phyloP scores from a whole-genome alignment of 2,888 invertebrate genomes.

The Dryocosmus kuriphilus region DNA sequence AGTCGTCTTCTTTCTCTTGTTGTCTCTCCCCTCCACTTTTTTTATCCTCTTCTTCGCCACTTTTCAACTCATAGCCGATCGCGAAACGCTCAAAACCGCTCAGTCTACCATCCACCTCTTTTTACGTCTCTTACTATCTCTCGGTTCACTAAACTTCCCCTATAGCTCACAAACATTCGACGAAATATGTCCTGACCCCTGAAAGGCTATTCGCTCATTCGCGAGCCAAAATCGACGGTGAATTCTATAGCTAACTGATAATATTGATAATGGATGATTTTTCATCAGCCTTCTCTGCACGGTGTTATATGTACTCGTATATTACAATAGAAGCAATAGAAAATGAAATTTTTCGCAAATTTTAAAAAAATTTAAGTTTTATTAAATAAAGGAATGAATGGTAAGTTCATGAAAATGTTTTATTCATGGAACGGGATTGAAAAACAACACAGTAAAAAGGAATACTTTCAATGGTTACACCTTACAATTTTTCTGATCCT shows the following conservation, averaged over 20 bases:
- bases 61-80: conserved; percentile 48
- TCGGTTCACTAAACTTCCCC: neutral
- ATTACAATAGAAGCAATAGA: too few relatives aligned
- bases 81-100: conserved; percentile 54
- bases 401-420: too few relatives aligned
- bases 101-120: neutral
- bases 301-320: neutral
- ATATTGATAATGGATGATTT: neutral
- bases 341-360: too few relatives aligned
- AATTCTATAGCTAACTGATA: neutral
- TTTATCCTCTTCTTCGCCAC: conserved; percentile 40
- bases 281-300: neutral
- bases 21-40: conserved; percentile 39
- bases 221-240: neutral
- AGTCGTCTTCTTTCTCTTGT: conserved; percentile 43
- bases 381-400: too few relatives aligned
- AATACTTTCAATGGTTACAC: too few relatives aligned
- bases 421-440: too few relatives aligned
- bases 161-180: neutral
- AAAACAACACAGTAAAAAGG: too few relatives aligned
- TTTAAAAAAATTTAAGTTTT: too few relatives aligned
- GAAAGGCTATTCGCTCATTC: neutral
- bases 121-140: neutral
- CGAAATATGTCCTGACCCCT: neutral
- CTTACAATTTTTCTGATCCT: too few relatives aligned